Evolutionary conservation across 2,113 vertebrate genomes (phyloP).

Genomic region (Gnathonemus echidnorhynchus): DNA sequence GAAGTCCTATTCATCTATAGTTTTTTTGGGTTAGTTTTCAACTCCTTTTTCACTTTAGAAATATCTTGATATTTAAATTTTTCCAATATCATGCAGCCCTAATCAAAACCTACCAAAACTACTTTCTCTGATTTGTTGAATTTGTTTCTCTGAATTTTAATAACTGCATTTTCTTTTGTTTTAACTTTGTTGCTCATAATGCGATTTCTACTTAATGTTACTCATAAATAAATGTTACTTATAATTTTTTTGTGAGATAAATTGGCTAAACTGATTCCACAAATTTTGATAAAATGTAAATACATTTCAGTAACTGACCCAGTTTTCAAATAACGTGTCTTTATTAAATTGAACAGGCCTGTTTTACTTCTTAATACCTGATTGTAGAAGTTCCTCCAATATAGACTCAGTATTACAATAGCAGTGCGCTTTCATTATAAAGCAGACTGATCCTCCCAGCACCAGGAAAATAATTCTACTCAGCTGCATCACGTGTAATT

Average conservation of each 20-base stretch:
- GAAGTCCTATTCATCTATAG: background rate
- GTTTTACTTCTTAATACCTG: background rate
- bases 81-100: background rate
- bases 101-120: background rate
- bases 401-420: background rate
- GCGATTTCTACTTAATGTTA: background rate
- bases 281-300: background rate
- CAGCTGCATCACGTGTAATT: background rate
- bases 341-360: background rate
- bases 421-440: background rate
- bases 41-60: background rate
- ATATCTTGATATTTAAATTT: background rate
- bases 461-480: background rate
- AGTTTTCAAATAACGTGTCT: background rate
- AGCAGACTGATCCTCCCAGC: background rate
- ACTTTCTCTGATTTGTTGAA: background rate
- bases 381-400: background rate
- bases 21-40: background rate
- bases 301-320: background rate
- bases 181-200: background rate
- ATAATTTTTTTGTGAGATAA: background rate
- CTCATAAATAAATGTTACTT: background rate
- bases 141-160: background rate
- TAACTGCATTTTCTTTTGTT: background rate
- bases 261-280: background rate